These are phyloP conservation scores for Thamnaconus septentrionalis DNA, from an alignment of 2,113 vertebrate genomes.

Conservation along the genomic window DNA sequence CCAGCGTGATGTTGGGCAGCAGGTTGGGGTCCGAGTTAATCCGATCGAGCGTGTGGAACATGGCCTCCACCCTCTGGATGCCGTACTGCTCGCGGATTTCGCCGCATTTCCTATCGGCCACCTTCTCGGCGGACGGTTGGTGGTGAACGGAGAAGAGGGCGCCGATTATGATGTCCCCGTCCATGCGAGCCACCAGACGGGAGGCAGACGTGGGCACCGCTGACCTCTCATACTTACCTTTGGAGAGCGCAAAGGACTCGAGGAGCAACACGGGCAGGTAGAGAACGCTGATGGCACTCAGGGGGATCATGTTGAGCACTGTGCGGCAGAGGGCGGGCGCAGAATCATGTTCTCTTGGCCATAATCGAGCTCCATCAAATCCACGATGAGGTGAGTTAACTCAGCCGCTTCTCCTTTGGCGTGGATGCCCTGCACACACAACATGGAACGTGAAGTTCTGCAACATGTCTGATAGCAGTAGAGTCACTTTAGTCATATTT, in stretches of 20 bases:
- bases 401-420: conserved; percentile 28
- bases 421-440: conserved; percentile 43
- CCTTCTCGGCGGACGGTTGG: conserved; percentile 89
- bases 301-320: conserved; percentile 75
- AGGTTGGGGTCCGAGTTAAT: conserved; percentile 88
- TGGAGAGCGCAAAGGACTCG: conserved; percentile 76
- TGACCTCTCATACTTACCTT: conserved; percentile 72
- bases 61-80: conserved; percentile 94
- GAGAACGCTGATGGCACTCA: conserved; percentile 75
- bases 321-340: conserved; percentile 44
- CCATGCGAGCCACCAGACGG: conserved; percentile 91
- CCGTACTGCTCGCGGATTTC: conserved; percentile 94
- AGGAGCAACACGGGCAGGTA: conserved; percentile 80
- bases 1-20: conserved; percentile 90
- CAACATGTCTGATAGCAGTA: neutral
- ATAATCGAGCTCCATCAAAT: conserved; percentile 46
- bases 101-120: conserved; percentile 92
- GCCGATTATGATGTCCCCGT: conserved; percentile 93
- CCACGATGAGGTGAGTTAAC: conserved; percentile 20
- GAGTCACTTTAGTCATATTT: neutral
- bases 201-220: conserved; percentile 81
- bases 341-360: conserved; percentile 65
- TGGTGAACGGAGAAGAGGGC: conserved; percentile 94
- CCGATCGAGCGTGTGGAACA: conserved; percentile 94
- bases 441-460: conserved; percentile 8